A percentile compares a stretch with the other conserved stretches of the same genome.
Evolutionary conservation across 2,797 vertebrate species (phyloP).

Genomic region (Poeciliopsis paucimaculata): DNA sequence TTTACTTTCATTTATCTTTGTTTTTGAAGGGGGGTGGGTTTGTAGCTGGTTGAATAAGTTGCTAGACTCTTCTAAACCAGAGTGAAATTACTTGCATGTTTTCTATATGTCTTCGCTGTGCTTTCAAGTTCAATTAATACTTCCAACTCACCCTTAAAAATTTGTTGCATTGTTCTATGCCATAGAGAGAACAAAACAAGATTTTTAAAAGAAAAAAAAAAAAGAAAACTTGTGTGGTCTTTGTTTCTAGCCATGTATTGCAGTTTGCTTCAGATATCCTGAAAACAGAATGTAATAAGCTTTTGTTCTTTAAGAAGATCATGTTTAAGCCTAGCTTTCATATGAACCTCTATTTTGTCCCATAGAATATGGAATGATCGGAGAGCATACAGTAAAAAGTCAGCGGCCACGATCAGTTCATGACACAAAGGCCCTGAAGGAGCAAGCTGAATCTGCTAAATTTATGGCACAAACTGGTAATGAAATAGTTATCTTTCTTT

Average conservation of each 20-base stretch:
- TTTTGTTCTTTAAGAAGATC: slow-evolving; percentile 78
- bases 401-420: slow-evolving; percentile 99
- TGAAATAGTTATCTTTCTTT: slow-evolving; percentile 97
- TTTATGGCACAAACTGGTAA: slow-evolving; percentile 99
- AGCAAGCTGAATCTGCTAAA: slow-evolving; percentile 99
- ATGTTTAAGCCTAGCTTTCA: slow-evolving; percentile 91
- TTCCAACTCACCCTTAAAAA: slow-evolving; percentile 83
- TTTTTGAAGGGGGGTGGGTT: slow-evolving; percentile 51
- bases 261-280: slow-evolving; percentile 73
- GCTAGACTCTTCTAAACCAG: slow-evolving; percentile 51
- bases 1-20: slow-evolving; percentile 79
- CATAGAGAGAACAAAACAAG: slow-evolving; percentile 70
- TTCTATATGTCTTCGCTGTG: slow-evolving; percentile 85
- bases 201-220: slow-evolving; percentile 35
- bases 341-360: slow-evolving; percentile 99
- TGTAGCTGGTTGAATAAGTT: slow-evolving; percentile 44
- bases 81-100: slow-evolving; percentile 85
- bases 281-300: slow-evolving; percentile 81
- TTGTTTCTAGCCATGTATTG: slow-evolving; percentile 83
- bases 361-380: slow-evolving; percentile 99
- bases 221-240: slow-evolving; percentile 83
- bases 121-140: slow-evolving; percentile 85
- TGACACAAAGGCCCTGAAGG: slow-evolving; percentile 99
- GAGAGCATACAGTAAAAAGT: slow-evolving; percentile 99
- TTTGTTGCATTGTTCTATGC: slow-evolving; percentile 82